Evolutionary conservation across 1,140 invertebrate species (phyloP).

Genomic region (Tetraneura akinire): DNA sequence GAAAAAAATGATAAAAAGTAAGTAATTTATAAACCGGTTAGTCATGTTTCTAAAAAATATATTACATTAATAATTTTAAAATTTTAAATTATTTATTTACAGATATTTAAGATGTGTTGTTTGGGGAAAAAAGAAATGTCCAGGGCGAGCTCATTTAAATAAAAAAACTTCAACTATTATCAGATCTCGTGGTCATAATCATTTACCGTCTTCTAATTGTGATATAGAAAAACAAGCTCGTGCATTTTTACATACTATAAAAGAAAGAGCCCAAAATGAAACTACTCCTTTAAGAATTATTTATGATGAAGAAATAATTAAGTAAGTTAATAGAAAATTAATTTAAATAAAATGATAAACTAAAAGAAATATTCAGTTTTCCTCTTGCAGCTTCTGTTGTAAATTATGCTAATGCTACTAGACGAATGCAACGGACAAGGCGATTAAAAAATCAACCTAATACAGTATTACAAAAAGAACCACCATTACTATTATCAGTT

Average conservation of each 20-base stretch:
- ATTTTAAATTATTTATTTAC: neutral
- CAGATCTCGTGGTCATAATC: slow-evolving; percentile 42
- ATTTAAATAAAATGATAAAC: neutral
- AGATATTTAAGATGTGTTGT: slow-evolving; percentile 48
- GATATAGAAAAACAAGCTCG: slow-evolving; percentile 46
- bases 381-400: slow-evolving; percentile 38
- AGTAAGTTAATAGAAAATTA: neutral
- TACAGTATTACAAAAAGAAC: neutral
- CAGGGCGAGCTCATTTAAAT: slow-evolving; percentile 43
- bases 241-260: slow-evolving; percentile 46
- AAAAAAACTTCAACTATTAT: slow-evolving; percentile 29
- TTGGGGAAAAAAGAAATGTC: slow-evolving; percentile 51
- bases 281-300: slow-evolving; percentile 34
- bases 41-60: neutral
- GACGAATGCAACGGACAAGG: slow-evolving; percentile 45
- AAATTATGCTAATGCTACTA: slow-evolving; percentile 45
- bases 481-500: slow-evolving; percentile 35
- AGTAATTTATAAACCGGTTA: too few relatives aligned
- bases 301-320: slow-evolving; percentile 35
- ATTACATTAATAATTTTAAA: too few relatives aligned
- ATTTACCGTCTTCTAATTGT: slow-evolving; percentile 39
- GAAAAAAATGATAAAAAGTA: slow-evolving; percentile 50
- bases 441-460: slow-evolving; percentile 41
- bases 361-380: slow-evolving; percentile 22
- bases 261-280: slow-evolving; percentile 45